Evolutionary conservation across 1,140 invertebrate species (phyloP).

Genomic region (Papilio glaucus): DNA sequence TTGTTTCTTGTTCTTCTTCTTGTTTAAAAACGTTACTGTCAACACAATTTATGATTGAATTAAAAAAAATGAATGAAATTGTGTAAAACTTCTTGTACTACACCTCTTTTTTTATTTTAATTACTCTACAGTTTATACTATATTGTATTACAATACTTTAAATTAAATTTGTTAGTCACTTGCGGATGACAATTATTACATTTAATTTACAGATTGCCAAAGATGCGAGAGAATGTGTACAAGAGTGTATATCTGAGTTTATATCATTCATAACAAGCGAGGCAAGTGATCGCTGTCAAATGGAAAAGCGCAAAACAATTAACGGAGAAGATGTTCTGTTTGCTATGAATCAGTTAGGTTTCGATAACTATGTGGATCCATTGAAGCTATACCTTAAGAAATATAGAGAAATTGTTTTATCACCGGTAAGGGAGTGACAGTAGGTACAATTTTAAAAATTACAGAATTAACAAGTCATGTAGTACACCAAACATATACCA

Average conservation of each 20-base stretch:
- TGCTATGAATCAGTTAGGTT: constrained; percentile 98
- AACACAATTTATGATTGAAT: too few relatives aligned
- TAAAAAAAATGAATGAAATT: too few relatives aligned
- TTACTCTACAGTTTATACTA: background rate
- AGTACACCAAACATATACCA: background rate
- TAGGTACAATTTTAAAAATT: constrained; percentile 31
- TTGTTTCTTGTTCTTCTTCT: too few relatives aligned
- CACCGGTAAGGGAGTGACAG: constrained; percentile 61
- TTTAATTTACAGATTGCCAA: constrained; percentile 93
- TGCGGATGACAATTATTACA: background rate
- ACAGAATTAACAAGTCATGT: constrained; percentile 6
- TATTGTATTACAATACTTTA: background rate
- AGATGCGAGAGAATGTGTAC: constrained; percentile 99
- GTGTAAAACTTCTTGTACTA: too few relatives aligned
- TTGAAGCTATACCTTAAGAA: constrained; percentile 98
- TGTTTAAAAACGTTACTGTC: too few relatives aligned
- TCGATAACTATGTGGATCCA: constrained; percentile 99
- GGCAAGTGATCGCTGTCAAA: constrained; percentile 97
- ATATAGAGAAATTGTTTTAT: constrained; percentile 91
- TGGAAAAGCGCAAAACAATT: constrained; percentile 99
- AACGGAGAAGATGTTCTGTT: constrained; percentile 99
- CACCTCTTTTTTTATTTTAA: too few relatives aligned
- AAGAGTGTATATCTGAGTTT: constrained; percentile 99
- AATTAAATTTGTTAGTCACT: too few relatives aligned
- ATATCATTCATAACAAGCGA: constrained; percentile 99